These are phyloP conservation scores for Butastur rufipennis DNA, from an alignment of 2,113 vertebrate genomes.

Conservation along the genomic window DNA sequence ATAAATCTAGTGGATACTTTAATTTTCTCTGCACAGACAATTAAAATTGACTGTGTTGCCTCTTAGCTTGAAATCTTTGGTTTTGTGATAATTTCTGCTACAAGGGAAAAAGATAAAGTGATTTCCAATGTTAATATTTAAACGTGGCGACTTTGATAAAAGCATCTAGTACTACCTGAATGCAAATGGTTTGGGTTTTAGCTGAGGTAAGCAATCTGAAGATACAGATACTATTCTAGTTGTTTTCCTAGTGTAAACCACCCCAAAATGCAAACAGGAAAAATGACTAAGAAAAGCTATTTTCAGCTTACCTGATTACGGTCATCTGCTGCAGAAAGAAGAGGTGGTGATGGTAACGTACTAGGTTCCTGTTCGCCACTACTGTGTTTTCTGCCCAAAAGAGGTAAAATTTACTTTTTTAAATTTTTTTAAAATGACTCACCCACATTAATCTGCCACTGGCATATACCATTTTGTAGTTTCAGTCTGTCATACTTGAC, in stretches of 20 bases:
- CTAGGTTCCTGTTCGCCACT: conserved; percentile 93
- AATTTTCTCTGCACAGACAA: not conserved
- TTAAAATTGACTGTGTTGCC: not conserved
- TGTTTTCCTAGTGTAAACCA: not conserved
- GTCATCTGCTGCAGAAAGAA: conserved; percentile 86
- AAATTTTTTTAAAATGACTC: not conserved
- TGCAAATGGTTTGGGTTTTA: not conserved
- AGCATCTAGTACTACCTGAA: not conserved
- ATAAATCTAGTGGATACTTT: not conserved
- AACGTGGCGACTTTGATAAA: not conserved
- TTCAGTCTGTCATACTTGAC: not conserved
- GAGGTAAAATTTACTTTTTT: not conserved
- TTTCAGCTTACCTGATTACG: conserved; percentile 82
- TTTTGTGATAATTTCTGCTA: not conserved
- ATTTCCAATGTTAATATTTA: not conserved
- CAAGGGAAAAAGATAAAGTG: not conserved
- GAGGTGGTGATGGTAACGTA: conserved; percentile 88
- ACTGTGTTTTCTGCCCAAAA: conserved; percentile 88
- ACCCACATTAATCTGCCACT: not conserved
- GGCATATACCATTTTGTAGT: not conserved
- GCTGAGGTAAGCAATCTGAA: not conserved
- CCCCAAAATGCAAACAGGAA: not conserved
- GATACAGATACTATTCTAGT: not conserved
- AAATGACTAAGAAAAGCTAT: not conserved
- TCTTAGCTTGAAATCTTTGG: not conserved